Evolutionary conservation across 2,113 vertebrate genomes (phyloP).

Genomic region (Rousettus leschenaultii): DNA sequence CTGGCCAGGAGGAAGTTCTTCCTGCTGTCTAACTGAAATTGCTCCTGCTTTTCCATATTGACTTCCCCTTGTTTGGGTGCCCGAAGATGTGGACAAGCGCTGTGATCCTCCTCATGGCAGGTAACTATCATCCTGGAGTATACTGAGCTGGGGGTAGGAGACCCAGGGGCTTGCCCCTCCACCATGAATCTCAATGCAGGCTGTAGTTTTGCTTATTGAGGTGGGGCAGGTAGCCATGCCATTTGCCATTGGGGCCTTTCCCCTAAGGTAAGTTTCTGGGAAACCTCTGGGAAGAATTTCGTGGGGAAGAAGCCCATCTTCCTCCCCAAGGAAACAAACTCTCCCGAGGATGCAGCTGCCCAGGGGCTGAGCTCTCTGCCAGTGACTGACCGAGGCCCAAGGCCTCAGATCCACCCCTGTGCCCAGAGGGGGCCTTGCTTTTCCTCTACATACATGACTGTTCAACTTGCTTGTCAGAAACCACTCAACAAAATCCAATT

Average conservation of each 20-base stretch:
- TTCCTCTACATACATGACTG: background rate
- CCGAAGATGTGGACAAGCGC: background rate
- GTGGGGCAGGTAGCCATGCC: background rate
- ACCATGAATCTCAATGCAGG: background rate
- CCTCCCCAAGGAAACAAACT: slow-evolving; percentile 37
- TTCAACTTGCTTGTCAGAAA: background rate
- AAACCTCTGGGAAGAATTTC: slow-evolving; percentile 38
- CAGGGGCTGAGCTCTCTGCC: background rate
- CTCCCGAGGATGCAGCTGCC: background rate
- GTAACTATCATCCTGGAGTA: background rate
- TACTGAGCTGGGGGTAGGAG: background rate
- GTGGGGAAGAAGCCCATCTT: background rate
- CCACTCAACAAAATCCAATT: slow-evolving; percentile 25
- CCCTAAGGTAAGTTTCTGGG: background rate
- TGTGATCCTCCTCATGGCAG: background rate
- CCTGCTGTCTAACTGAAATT: background rate
- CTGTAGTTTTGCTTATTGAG: background rate
- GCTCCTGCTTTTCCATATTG: background rate
- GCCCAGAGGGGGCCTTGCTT: background rate
- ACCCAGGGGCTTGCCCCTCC: background rate
- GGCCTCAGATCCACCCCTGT: slow-evolving; percentile 17
- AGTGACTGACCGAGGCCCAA: background rate
- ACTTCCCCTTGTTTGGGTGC: background rate
- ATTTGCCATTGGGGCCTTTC: background rate
- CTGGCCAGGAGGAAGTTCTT: background rate